phyloP scores from a whole-genome alignment of 2,797 vertebrate species.

The Lacerta bilineata region DNA sequence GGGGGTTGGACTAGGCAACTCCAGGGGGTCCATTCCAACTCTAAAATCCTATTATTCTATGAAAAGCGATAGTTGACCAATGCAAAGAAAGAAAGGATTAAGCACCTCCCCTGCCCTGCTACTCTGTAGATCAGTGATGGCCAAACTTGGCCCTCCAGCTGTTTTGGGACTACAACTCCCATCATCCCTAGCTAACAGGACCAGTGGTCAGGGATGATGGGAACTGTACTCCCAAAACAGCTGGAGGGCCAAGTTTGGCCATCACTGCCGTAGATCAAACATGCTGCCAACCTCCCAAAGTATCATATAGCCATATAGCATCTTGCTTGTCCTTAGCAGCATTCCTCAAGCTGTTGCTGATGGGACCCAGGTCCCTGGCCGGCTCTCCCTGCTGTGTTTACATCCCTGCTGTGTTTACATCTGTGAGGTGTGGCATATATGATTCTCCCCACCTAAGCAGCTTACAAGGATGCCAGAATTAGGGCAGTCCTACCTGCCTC shows the following conservation, averaged over 20 bases:
- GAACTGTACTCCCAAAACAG: no score
- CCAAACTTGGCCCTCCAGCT: no score
- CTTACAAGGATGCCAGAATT: background rate
- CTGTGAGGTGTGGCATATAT: background rate
- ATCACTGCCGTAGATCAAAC: background rate
- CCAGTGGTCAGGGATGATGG: no score
- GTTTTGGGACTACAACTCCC: no score
- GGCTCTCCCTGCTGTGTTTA: background rate
- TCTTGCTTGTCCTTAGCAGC: background rate
- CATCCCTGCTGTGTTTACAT: background rate
- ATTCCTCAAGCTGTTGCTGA: background rate
- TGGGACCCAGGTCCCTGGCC: background rate
- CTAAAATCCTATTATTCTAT: no score
- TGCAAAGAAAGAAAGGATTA: no score
- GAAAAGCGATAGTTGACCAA: no score
- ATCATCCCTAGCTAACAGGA: no score
- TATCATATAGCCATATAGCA: no score
- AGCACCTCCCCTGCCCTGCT: background rate
- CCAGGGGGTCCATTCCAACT: no score
- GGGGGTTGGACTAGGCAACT: no score
- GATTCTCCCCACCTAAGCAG: background rate
- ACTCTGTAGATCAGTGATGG: background rate
- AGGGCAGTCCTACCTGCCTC: background rate
- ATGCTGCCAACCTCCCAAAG: background rate
- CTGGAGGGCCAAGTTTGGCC: no score